Evolutionary conservation across 1,140 invertebrate species (phyloP).

Genomic region (Anagrus nilaparvatae): DNA sequence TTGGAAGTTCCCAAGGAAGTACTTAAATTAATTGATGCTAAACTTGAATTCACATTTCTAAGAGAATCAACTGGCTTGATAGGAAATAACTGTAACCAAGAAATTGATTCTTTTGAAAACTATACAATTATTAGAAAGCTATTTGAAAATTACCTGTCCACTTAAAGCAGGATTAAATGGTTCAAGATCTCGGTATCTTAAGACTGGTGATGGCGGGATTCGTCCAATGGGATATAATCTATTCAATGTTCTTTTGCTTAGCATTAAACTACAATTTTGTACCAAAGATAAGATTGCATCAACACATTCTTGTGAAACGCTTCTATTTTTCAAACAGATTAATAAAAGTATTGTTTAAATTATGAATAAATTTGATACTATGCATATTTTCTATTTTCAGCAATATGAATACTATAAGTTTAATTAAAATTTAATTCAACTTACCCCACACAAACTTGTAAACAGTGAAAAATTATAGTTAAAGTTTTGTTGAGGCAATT

Average conservation of each 20-base stretch:
- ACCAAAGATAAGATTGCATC: conserved; percentile 79
- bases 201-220: conserved; percentile 53
- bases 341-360: conserved; percentile 6
- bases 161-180: conserved; percentile 38
- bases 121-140: too few relatives aligned
- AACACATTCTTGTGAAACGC: conserved; percentile 70
- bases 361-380: conserved; percentile 3
- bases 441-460: conserved; percentile 62
- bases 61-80: conserved; percentile 61
- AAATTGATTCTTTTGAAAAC: too few relatives aligned
- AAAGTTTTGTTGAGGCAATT: conserved; percentile 83
- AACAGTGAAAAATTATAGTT: conserved; percentile 73
- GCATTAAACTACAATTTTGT: conserved; percentile 67
- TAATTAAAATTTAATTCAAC: too few relatives aligned
- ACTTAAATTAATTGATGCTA: conserved; percentile 47
- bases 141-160: conserved; percentile 28
- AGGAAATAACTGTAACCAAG: conserved; percentile 50
- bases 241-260: conserved; percentile 56
- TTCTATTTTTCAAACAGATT: conserved; percentile 39
- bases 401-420: too few relatives aligned
- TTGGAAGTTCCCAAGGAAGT: conserved; percentile 62
- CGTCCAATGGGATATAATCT: too few relatives aligned
- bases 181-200: conserved; percentile 52
- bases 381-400: too few relatives aligned
- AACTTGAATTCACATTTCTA: conserved; percentile 38